Evolutionary conservation across 2,888 invertebrate genomes (phyloP), one percentile per base, ranked within the genome.

Genomic region (Tetragonisca angustula): DNA sequence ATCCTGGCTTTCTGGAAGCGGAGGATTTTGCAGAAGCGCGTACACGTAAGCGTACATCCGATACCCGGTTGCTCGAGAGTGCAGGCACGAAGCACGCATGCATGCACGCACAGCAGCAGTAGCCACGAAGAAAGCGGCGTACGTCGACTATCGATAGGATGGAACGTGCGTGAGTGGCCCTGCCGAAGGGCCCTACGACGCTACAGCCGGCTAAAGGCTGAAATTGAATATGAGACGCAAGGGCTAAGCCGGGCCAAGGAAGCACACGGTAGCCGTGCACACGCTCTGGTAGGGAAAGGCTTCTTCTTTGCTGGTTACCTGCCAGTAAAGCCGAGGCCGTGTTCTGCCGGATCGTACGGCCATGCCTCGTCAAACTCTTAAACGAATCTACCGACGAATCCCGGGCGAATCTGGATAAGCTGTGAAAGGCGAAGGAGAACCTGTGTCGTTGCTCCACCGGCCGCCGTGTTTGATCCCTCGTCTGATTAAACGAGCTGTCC

Each of bases 191-290:
- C 59, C 73, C 67, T 43, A 43, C 13, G 75, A 54, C 70, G 73
- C 69, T 79, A 54, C 77, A 88, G 71, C 76, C 80, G 81, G 86
- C 62, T 79, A 76, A 87, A 86, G 77, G 81, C 85, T 93, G 93
- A 93, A 93, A 92, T 92, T 90, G 93, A 93, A 93, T 93, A 93
- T 91, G 92, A 91, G 90, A 79, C 82, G 87, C 89, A 84, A 90
- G 91, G 90, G 90, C 89, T 92, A 88, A 92, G 91, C 91, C 83
- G 87, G 85, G 43, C 86, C 79, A 89, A 89, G 87, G 88, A 90
- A 90, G 90, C 90, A 87, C 86, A 90, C 92, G 87, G 90, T 91
- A 92, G 90, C 90, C 87, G 49, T 64, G 79, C 85, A 69, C 86
- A 76, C 86, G 71, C 71, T 43, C 43, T 81, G 76, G 79, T 85